Conservation (phyloP, 2,797 vertebrate species). For the Poeciliopsis paucimaculata region DNA sequence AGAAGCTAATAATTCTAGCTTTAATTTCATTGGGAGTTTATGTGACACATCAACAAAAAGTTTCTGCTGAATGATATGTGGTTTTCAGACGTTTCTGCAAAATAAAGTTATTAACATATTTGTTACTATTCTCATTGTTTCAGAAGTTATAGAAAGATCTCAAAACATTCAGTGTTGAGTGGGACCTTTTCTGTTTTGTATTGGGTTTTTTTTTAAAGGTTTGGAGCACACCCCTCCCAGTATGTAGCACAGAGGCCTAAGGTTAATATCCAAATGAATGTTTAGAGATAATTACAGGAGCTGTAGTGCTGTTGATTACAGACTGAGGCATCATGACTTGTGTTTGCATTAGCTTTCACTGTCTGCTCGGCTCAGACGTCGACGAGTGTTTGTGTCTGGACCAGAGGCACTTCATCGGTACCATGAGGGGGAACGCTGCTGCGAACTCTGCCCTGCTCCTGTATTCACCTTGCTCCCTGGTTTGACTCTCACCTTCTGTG, state of each 20-base stretch:
- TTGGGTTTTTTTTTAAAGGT: background rate
- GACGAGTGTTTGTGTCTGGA: constrained; percentile 21
- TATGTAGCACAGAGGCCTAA: constrained; percentile 33
- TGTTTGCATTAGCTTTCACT: constrained; percentile 62
- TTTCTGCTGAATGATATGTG: background rate
- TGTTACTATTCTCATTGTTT: background rate
- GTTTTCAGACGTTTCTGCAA: background rate
- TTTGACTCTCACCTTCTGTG: constrained; percentile 23
- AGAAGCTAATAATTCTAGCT: background rate
- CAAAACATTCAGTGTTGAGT: background rate
- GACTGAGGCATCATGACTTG: constrained; percentile 57
- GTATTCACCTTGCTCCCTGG: constrained; percentile 27
- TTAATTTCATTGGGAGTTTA: background rate
- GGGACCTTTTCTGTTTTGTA: background rate
- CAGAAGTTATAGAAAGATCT: background rate
- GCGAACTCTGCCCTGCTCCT: constrained; percentile 51
- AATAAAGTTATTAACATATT: background rate
- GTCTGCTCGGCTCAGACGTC: constrained; percentile 57
- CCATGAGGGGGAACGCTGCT: constrained; percentile 22
- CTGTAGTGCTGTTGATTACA: constrained; percentile 65
- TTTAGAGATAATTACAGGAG: constrained; percentile 69
- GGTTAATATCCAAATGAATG: constrained; percentile 70
- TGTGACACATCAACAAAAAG: background rate
- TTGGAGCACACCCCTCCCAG: constrained; percentile 25
- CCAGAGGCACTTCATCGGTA: constrained; percentile 28